A percentile compares a stretch with the other conserved stretches of the same genome.
Evolutionary conservation across 1,140 invertebrate species (phyloP).

Genomic region (Ips typographus): DNA sequence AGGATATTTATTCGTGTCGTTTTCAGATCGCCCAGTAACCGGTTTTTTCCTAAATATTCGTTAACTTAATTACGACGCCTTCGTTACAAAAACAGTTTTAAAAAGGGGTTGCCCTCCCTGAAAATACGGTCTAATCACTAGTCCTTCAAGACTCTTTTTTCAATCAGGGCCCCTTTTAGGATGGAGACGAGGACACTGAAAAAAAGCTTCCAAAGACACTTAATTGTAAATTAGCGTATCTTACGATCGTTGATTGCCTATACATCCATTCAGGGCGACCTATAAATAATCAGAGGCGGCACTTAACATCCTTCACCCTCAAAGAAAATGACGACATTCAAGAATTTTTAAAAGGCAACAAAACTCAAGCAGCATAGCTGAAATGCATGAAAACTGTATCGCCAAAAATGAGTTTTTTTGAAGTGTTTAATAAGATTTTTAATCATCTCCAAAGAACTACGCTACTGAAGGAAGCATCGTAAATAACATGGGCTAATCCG

Average conservation of each 20-base stretch:
- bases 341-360: no score
- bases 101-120: neutral
- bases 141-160: conserved; percentile 14
- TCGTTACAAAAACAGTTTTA: conserved; percentile 1
- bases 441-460: neutral
- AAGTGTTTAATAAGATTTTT: no score
- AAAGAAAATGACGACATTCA: no score
- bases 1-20: conserved; percentile 24
- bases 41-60: neutral
- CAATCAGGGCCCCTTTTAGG: conserved; percentile 22
- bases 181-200: conserved; percentile 9
- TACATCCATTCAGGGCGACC: conserved; percentile 25
- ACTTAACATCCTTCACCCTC: no score
- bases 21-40: conserved; percentile 2
- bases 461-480: conserved; percentile 4
- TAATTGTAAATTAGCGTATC: conserved; percentile 36
- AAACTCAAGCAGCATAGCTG: no score
- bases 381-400: no score
- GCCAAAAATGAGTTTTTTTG: no score
- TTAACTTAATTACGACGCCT: conserved; percentile 1
- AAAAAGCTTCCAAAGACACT: conserved; percentile 24
- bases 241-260: conserved; percentile 31
- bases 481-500: conserved; percentile 32
- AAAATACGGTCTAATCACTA: conserved; percentile 19
- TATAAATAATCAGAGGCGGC: conserved; percentile 26